Percentiles rank a stretch among this genome's conserved stretches.
Evolutionary conservation across 2,113 vertebrate species (phyloP).

Genomic region (Rhipidura dahli): DNA sequence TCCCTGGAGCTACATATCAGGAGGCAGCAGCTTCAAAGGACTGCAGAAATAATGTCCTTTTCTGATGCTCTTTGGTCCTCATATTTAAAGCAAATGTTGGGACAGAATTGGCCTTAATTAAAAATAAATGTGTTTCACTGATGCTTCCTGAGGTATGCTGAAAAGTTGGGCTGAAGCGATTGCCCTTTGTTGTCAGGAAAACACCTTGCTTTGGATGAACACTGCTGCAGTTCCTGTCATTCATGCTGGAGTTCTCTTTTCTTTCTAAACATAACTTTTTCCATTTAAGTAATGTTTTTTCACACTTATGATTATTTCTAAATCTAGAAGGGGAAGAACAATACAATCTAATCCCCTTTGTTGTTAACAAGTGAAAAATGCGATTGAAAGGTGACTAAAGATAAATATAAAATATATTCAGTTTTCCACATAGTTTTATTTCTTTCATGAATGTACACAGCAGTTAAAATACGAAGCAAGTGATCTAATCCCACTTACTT

Average conservation of each 20-base stretch:
- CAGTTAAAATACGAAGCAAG: not conserved
- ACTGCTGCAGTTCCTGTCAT: not conserved
- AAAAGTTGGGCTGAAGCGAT: not conserved
- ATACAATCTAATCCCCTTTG: not conserved
- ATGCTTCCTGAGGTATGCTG: conserved; percentile 38
- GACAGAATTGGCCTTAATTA: conserved; percentile 41
- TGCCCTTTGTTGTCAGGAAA: not conserved
- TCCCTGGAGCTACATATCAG: not conserved
- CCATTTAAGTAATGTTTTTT: not conserved
- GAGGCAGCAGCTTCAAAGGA: conserved; percentile 52
- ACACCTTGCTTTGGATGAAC: not conserved
- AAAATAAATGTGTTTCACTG: conserved; percentile 54
- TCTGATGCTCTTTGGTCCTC: conserved; percentile 47
- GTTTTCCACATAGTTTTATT: not conserved
- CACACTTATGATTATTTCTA: not conserved
- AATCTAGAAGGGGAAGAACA: not conserved
- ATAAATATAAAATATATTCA: not conserved
- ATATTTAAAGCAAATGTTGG: conserved; percentile 67
- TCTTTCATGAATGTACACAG: not conserved
- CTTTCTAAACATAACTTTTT: not conserved
- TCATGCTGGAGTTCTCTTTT: not conserved
- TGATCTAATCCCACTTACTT: conserved; percentile 25
- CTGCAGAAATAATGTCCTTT: conserved; percentile 45
- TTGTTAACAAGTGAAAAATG: not conserved
- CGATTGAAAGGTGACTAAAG: not conserved